Evolutionary conservation across 2,113 vertebrate genomes (phyloP), one percentile per base, ranked within the genome.

Genomic region (Fulmarus glacialis): DNA sequence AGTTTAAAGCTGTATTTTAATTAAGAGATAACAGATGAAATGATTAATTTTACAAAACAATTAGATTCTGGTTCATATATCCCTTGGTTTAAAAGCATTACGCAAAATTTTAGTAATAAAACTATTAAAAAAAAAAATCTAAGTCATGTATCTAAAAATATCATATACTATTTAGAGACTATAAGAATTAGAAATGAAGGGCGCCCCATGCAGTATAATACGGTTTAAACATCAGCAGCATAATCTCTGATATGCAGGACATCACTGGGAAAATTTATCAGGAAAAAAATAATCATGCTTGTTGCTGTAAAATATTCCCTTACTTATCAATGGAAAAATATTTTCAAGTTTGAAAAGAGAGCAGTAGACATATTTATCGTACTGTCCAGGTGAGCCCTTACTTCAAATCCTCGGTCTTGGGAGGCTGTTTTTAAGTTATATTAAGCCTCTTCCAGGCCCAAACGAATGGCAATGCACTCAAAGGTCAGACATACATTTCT

Each of bases 1-100:
- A 89, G 23, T 85, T 94, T 85, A 91, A 81, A 95, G 55, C 50
- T 84, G 26, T 79, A 87, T 79, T 96, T 95, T 91, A 89, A 94
- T 80, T 36, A 92, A 47, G 36, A 90, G 27, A 92, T 43, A 91
- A 87, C 67, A 74, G 30, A 77, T 7, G 81, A 81, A 87, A 78
- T 55, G 0, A 89, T 81, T 73, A 29, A 29, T 79, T 78, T 91
- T n/a, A 63, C 21, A 63, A 67, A 91, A 38, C 73, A 94, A 66
- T 67, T 79, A 56, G 42, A 87, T 87, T 87, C 42, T 74, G 38
- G 34, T 42, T 89, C 26, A 27, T 67, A 43, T 45, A 85, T 64
- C 55, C 32, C n/a, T 67, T 77, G 26, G 45, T 70, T 83, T 92
- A 72, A 82, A 93, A 80, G 53, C 40, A 77, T 18, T 89, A 77